These are phyloP conservation scores for Pseudomyrmex sp. DNA, from an alignment of 1,140 invertebrate species.

Conservation along the genomic window DNA sequence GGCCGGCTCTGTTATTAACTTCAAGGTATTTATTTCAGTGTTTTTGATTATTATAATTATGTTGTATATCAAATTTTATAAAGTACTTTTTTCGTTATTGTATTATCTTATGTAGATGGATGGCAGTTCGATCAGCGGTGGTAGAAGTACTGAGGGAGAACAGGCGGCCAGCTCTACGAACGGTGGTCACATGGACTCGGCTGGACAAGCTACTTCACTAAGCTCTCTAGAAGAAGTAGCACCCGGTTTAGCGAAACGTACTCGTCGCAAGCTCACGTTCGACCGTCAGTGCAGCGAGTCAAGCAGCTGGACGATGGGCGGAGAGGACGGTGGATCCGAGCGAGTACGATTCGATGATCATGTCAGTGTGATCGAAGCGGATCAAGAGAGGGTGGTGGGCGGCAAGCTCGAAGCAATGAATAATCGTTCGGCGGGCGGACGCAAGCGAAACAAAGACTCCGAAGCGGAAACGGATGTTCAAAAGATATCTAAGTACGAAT, in stretches of 20 bases:
- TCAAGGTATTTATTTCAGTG: constrained; percentile 82
- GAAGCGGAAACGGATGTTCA: constrained; percentile 77
- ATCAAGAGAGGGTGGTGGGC: constrained; percentile 73
- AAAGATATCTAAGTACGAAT: constrained; percentile 66
- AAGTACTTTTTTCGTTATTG: not conserved
- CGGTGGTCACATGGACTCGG: constrained; percentile 78
- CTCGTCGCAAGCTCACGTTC: constrained; percentile 78
- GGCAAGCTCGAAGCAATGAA: constrained; percentile 55
- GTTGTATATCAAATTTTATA: not conserved
- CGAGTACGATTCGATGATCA: constrained; percentile 87
- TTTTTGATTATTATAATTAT: not conserved
- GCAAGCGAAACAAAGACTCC: constrained; percentile 81
- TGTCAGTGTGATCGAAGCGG: constrained; percentile 84
- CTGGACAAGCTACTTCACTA: constrained; percentile 83
- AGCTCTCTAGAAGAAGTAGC: constrained; percentile 85
- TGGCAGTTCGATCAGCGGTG: constrained; percentile 76
- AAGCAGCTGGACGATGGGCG: constrained; percentile 81
- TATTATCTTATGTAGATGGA: constrained; percentile 76
- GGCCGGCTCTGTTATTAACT: constrained; percentile 91
- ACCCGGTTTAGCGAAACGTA: constrained; percentile 81
- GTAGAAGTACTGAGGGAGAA: constrained; percentile 77
- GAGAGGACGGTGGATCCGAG: constrained; percentile 87
- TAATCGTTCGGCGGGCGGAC: constrained; percentile 67
- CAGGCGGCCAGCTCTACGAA: constrained; percentile 75
- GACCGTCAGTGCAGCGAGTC: constrained; percentile 83